These are phyloP conservation scores for Lepidocolaptes lacrymiger DNA, from an alignment of 2,797 vertebrate species.

Conservation along the genomic window DNA sequence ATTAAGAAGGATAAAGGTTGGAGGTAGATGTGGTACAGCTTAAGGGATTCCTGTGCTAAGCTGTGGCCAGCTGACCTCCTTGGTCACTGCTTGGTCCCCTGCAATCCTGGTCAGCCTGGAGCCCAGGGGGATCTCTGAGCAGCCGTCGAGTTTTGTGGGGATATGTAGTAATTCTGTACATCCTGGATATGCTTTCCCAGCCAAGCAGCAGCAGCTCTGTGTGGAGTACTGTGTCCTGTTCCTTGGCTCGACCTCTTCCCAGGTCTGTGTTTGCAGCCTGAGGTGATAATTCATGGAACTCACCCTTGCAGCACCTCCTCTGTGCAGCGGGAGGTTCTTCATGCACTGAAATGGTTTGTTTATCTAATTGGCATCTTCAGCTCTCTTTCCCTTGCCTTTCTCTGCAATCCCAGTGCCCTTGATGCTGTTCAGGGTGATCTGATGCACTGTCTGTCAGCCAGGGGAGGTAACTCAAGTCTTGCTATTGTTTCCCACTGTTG, in stretches of 20 bases:
- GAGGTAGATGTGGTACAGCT: not conserved
- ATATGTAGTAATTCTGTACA: rapidly evolving
- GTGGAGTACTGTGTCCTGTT: not conserved
- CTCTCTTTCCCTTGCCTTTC: not conserved
- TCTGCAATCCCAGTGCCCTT: not conserved
- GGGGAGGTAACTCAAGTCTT: not conserved
- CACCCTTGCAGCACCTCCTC: not conserved
- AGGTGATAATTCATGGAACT: not conserved
- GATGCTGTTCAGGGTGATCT: not conserved
- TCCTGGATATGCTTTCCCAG: rapidly evolving
- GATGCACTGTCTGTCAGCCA: not conserved
- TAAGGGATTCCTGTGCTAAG: not conserved
- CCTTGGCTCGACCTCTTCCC: not conserved
- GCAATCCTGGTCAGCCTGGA: not conserved
- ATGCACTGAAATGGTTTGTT: not conserved
- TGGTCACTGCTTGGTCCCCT: too few relatives aligned
- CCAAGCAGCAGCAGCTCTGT: not conserved
- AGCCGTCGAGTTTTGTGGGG: rapidly evolving
- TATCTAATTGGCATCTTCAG: not conserved
- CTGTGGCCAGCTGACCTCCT: not conserved
- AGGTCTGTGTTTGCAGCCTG: not conserved
- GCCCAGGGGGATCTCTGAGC: not conserved
- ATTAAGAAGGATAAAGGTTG: not conserved
- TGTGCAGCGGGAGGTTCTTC: not conserved
- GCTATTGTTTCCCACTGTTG: not conserved